phyloP scores from a whole-genome alignment of 2,888 invertebrate genomes.

The Macaria notata region DNA sequence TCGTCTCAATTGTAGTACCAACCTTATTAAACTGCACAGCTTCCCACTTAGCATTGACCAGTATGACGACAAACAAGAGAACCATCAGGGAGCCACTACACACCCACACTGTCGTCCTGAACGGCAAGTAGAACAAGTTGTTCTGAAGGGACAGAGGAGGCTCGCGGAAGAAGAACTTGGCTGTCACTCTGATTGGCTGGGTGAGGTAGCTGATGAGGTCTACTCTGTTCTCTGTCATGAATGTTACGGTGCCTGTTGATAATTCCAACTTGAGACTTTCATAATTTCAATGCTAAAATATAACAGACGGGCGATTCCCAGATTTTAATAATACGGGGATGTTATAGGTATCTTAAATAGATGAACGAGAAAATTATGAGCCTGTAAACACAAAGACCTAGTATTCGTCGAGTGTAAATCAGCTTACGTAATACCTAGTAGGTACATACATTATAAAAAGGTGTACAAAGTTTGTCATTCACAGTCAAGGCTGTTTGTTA shows the following conservation, averaged over 20 bases:
- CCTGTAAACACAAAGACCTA: too few species aligned
- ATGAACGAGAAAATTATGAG: too few species aligned
- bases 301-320: too few species aligned
- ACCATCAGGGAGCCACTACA: conserved; percentile 69
- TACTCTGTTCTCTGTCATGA: conserved; percentile 45
- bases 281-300: too few species aligned
- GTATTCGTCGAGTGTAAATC: too few species aligned
- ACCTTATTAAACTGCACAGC: neutral
- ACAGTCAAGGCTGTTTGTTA: too few species aligned
- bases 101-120: conserved; percentile 83
- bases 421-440: too few species aligned
- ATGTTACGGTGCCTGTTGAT: conserved; percentile 50
- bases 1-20: neutral
- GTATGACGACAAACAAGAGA: conserved; percentile 44
- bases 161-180: conserved; percentile 83
- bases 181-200: conserved; percentile 56
- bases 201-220: conserved; percentile 68
- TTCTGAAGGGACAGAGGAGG: conserved; percentile 85
- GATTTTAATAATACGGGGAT: too few species aligned
- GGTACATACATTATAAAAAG: too few species aligned
- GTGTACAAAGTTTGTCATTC: too few species aligned
- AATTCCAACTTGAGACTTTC: too few species aligned
- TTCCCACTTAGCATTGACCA: conserved; percentile 61
- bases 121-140: conserved; percentile 85
- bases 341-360: too few species aligned